Conservation (phyloP, 2,113 vertebrate genomes). For the Geococcyx californianus region DNA sequence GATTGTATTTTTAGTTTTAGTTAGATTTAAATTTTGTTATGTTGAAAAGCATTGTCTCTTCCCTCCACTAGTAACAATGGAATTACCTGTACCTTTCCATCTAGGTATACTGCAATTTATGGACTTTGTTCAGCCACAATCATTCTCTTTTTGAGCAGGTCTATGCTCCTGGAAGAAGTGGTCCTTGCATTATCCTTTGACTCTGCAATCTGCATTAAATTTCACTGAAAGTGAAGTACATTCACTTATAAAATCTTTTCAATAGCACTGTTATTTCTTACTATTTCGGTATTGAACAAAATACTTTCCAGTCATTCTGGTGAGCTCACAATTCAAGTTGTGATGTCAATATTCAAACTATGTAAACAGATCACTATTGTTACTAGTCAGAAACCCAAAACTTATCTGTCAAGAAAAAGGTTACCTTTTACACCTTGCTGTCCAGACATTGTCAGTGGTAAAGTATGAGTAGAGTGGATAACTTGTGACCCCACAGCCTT, state of each 20-base stretch:
- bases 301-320: background rate
- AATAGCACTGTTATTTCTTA: background rate
- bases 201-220: background rate
- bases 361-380: background rate
- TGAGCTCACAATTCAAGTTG: background rate
- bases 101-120: background rate
- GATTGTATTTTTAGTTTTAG: background rate
- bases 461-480: constrained; percentile 91
- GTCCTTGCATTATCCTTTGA: background rate
- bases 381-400: background rate
- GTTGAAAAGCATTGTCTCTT: background rate
- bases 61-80: background rate
- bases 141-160: background rate
- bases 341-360: background rate
- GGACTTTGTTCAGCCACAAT: background rate
- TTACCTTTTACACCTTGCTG: constrained; percentile 90
- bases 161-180: background rate
- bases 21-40: background rate
- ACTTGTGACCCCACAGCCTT: constrained; percentile 81
- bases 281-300: background rate
- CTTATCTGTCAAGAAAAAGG: background rate
- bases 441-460: constrained; percentile 91
- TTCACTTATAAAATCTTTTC: background rate
- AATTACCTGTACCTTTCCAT: background rate
- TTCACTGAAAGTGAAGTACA: background rate